Percentiles rank a stretch among this genome's conserved stretches.
Evolutionary conservation across 2,888 invertebrate genomes (phyloP).

Genomic region (Frankliniella intonsa): DNA sequence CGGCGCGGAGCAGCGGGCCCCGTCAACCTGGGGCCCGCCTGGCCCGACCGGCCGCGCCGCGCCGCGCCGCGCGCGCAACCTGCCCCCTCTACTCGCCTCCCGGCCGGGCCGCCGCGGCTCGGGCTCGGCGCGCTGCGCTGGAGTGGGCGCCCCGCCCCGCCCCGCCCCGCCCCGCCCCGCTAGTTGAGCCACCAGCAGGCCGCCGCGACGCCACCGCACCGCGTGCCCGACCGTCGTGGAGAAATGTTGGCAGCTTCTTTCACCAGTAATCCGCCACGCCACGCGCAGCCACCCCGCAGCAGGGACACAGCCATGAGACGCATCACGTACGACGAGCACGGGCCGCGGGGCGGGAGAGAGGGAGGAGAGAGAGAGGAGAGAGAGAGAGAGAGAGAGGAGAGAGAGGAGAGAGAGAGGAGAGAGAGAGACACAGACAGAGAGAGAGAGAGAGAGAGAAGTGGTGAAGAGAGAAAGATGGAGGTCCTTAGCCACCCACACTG

Average conservation of each 20-base stretch:
- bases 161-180: not conserved
- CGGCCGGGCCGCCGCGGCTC: not conserved
- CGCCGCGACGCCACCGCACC: too few species aligned
- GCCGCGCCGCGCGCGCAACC: not conserved
- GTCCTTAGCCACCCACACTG: too few species aligned
- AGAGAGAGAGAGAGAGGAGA: not conserved
- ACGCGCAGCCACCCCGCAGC: too few species aligned
- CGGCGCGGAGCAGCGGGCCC: not conserved
- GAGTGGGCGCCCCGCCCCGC: not conserved
- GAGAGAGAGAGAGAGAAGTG: too few species aligned
- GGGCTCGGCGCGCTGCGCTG: not conserved
- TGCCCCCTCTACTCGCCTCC: not conserved
- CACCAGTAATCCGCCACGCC: too few species aligned
- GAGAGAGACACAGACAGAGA: too few species aligned
- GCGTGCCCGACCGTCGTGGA: too few species aligned
- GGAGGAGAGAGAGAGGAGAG: not conserved
- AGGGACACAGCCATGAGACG: not conserved
- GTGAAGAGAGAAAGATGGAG: too few species aligned
- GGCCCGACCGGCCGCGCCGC: not conserved
- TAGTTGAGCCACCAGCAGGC: too few species aligned
- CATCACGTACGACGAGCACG: not conserved
- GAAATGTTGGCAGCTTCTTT: too few species aligned
- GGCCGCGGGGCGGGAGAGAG: not conserved
- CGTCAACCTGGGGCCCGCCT: not conserved
- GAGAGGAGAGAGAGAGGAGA: not conserved